Evolutionary conservation across 2,797 vertebrate species (phyloP).

Genomic region (Molothrus ater): DNA sequence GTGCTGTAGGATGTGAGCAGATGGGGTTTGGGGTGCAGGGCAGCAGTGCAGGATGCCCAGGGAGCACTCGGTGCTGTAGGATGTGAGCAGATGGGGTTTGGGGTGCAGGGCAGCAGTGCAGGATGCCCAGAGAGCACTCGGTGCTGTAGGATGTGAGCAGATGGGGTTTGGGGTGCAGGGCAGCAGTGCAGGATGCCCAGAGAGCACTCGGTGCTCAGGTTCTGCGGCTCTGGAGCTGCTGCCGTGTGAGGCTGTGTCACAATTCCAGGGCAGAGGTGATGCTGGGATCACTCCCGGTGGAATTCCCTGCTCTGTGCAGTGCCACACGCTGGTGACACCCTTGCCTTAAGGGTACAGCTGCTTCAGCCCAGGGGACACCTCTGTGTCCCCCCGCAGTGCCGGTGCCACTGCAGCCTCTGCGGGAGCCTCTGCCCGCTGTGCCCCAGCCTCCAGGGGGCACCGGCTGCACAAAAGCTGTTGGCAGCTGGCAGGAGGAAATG

Average conservation of each 20-base stretch:
- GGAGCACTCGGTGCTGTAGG: accelerated
- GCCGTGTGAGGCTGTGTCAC: background rate
- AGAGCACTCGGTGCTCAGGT: accelerated
- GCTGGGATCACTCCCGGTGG: background rate
- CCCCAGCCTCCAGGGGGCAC: background rate
- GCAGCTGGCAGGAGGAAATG: conserved; percentile 39
- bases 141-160: background rate
- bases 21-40: background rate
- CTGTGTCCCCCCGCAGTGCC: accelerated
- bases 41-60: background rate
- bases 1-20: background rate
- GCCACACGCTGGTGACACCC: background rate
- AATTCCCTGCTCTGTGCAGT: background rate
- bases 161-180: too few relatives aligned
- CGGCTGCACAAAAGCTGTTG: background rate
- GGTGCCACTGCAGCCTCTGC: background rate
- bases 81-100: accelerated
- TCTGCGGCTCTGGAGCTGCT: background rate
- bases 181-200: background rate
- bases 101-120: background rate
- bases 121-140: background rate
- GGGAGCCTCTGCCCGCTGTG: background rate
- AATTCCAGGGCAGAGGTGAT: background rate
- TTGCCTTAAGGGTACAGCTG: accelerated
- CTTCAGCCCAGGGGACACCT: background rate